Base-by-base conservation (phyloP, 1,140 invertebrate genomes). In the Sycobia sp. region DNA sequence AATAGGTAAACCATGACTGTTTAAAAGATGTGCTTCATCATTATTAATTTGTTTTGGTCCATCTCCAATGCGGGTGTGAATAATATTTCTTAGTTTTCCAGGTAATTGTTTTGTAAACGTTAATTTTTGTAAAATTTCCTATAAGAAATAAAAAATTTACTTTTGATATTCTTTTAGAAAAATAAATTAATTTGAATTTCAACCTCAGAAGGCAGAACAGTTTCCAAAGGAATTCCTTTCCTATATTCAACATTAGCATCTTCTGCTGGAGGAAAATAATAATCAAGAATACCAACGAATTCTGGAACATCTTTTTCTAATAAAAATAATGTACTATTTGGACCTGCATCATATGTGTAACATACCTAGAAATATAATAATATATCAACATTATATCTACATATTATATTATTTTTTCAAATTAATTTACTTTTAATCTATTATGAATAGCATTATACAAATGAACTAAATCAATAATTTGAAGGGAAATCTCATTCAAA, bases 321-420 rank as follows among this genome's bases (percentile, higher is more conserved):
- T 18, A 96, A 77, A 82, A 93, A 98, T 0, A 98, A 74, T 76
- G 94, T 97, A 5, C 94, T 95, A 85, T 98, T 99, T 57, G 96
- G 93, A 11, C 97, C 97, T 63, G 96, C 96, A 87, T 99, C 96
- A 84, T 96, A 98, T 23, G 96, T 98, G 76, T 99, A 99, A 4
- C 94, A 94, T 4, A 91, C 85, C 89, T 92, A 70, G 29, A 32
- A 32, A 32, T 4, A 32, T 44, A 32, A 50, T 43, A 54, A 62
- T 11, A 67, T 56, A 14, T 41, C 4, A 32, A 11, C n/a, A 2
- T 10, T 41, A 50, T 14, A 4, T 18, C 22, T n/a, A 29, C 2
- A 16, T 39, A 43, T 46, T 29, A 43, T 38, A 13, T 34, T 5
- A 49, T 55, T 47, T 23, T 43, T 62, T 49, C 14, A 60, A 25